phyloP scores from a whole-genome alignment of 2,888 invertebrate genomes.

The Eurois occulta region DNA sequence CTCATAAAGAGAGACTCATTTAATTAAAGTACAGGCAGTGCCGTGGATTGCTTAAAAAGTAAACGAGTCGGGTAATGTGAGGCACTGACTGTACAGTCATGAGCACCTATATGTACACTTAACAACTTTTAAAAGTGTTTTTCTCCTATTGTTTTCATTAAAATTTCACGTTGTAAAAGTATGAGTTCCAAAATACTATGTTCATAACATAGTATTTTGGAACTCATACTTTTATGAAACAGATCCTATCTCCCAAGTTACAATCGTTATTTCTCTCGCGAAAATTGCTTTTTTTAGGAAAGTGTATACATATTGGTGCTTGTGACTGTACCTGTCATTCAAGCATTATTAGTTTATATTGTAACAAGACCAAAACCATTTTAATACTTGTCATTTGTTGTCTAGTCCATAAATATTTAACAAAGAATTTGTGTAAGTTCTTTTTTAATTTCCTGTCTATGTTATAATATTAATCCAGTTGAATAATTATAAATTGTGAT shows the following conservation, averaged over 20 bases:
- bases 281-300: too few relatives aligned
- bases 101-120: too few relatives aligned
- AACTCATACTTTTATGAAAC: too few relatives aligned
- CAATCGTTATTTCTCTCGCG: too few relatives aligned
- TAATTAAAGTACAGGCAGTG: constrained; percentile 29
- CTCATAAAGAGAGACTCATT: constrained; percentile 80
- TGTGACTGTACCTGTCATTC: neutral
- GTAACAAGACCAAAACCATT: constrained; percentile 38
- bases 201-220: too few relatives aligned
- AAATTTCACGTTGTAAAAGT: too few relatives aligned
- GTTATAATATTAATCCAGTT: neutral
- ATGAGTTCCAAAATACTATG: too few relatives aligned
- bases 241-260: too few relatives aligned
- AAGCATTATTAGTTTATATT: constrained; percentile 16
- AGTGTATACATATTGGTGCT: too few relatives aligned
- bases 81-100: neutral
- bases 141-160: too few relatives aligned
- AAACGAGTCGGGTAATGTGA: too few relatives aligned
- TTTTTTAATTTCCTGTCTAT: neutral
- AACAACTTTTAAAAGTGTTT: too few relatives aligned
- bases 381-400: constrained; percentile 20
- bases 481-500: neutral
- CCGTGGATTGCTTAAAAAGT: neutral
- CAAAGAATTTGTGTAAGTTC: constrained; percentile 4
- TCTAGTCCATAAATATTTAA: constrained; percentile 49